Conservation (phyloP, 2,888 invertebrate genomes). For the Parnassius smintheus region DNA sequence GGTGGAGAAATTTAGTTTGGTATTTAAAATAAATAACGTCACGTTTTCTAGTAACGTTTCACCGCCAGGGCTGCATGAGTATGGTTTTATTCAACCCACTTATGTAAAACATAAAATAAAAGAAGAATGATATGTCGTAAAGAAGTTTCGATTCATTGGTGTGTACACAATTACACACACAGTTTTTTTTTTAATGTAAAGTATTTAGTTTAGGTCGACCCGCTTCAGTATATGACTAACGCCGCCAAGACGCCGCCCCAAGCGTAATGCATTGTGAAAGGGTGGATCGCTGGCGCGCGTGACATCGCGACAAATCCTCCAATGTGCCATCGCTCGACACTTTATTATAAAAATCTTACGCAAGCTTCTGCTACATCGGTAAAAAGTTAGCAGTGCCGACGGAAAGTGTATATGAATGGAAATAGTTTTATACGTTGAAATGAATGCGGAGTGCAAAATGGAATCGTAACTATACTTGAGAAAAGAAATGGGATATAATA, state of each 20-base stretch:
- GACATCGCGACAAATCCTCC: conserved; percentile 48
- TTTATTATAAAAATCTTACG: conserved; percentile 30
- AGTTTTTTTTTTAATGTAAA: too few species aligned
- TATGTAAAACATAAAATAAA: too few species aligned
- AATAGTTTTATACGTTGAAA: neutral
- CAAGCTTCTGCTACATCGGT: conserved; percentile 1
- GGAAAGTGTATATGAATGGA: neutral
- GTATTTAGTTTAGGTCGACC: neutral
- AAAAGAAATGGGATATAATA: too few species aligned
- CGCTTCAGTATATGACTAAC: conserved; percentile 33
- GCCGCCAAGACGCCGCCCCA: conserved; percentile 30
- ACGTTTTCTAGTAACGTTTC: too few species aligned
- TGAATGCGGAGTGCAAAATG: neutral
- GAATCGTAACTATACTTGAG: neutral
- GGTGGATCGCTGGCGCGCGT: conserved; percentile 54
- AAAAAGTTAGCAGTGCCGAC: neutral
- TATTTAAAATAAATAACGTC: too few species aligned
- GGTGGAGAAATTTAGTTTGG: too few species aligned
- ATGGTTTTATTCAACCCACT: too few species aligned
- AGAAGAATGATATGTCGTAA: too few species aligned
- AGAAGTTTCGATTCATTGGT: too few species aligned
- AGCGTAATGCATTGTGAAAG: conserved; percentile 64
- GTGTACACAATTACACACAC: too few species aligned
- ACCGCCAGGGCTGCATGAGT: too few species aligned
- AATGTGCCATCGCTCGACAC: conserved; percentile 29